These are phyloP conservation scores for Eumerus sabulonum DNA, from an alignment of 2,888 invertebrate genomes.

Conservation along the genomic window DNA sequence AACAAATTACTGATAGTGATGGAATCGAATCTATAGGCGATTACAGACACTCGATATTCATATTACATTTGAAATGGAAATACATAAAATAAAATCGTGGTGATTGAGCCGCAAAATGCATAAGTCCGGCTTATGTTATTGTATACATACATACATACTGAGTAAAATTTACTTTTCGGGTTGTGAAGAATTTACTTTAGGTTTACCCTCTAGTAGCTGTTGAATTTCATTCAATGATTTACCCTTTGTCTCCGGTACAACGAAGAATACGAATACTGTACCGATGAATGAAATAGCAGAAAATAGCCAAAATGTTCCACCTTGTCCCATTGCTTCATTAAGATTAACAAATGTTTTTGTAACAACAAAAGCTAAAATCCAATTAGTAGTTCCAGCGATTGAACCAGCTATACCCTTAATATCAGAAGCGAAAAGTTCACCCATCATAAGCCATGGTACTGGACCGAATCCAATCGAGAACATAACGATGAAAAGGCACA, in stretches of 20 bases:
- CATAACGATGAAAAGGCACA: constrained; percentile 88
- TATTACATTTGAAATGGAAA: constrained; percentile 20
- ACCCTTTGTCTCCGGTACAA: constrained; percentile 81
- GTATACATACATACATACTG: background rate
- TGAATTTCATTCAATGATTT: constrained; percentile 78
- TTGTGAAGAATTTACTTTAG: constrained; percentile 31
- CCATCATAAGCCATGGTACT: constrained; percentile 87
- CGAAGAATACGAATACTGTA: constrained; percentile 84
- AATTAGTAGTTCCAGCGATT: constrained; percentile 89
- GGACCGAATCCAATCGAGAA: constrained; percentile 93
- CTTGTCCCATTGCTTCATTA: constrained; percentile 81
- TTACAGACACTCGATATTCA: constrained; percentile 31
- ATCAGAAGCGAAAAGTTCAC: constrained; percentile 89
- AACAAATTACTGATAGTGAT: constrained; percentile 55
- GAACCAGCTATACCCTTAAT: constrained; percentile 89
- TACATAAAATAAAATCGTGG: constrained; percentile 23
- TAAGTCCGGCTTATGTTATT: background rate
- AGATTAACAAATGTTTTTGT: constrained; percentile 86
- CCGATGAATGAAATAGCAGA: constrained; percentile 84
- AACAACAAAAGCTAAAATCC: constrained; percentile 89
- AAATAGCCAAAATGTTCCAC: constrained; percentile 88
- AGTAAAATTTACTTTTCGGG: constrained; percentile 27
- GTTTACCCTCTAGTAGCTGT: constrained; percentile 72
- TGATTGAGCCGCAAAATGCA: constrained; percentile 22
- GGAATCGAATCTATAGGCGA: constrained; percentile 26